Conservation (phyloP, 2,888 invertebrate genomes). For the Galerucella pusilla region DNA sequence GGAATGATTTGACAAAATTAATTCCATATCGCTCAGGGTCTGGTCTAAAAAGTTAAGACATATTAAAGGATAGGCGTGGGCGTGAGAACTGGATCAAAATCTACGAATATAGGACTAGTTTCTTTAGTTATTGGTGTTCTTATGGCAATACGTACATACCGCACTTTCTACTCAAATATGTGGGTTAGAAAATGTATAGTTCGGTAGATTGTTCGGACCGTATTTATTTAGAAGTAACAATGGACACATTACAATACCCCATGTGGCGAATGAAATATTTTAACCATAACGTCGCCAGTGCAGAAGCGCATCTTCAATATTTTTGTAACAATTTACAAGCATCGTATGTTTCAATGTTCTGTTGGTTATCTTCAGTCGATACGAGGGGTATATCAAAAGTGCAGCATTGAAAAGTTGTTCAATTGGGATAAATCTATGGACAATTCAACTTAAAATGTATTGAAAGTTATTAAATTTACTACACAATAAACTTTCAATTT, state of each 20-base stretch:
- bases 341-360: slow-evolving; percentile 7
- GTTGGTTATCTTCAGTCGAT: background rate
- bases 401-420: background rate
- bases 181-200: slow-evolving; percentile 59
- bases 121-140: slow-evolving; percentile 42
- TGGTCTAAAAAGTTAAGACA: slow-evolving; percentile 21
- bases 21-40: background rate
- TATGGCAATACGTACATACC: slow-evolving; percentile 45
- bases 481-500: too few relatives aligned
- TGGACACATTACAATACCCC: slow-evolving; percentile 41
- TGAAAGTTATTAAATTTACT: too few relatives aligned
- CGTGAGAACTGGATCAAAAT: slow-evolving; percentile 48
- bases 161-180: slow-evolving; percentile 61
- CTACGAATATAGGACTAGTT: slow-evolving; percentile 43
- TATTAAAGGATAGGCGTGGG: slow-evolving; percentile 40
- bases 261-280: slow-evolving; percentile 37
- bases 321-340: background rate
- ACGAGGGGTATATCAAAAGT: background rate
- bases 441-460: too few relatives aligned
- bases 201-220: slow-evolving; percentile 40
- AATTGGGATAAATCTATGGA: background rate
- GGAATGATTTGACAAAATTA: background rate
- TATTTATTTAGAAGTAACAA: slow-evolving; percentile 41
- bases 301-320: background rate
- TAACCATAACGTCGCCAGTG: slow-evolving; percentile 1